Evolutionary conservation across 2,888 invertebrate genomes (phyloP).

Genomic region (Erebia ligea): DNA sequence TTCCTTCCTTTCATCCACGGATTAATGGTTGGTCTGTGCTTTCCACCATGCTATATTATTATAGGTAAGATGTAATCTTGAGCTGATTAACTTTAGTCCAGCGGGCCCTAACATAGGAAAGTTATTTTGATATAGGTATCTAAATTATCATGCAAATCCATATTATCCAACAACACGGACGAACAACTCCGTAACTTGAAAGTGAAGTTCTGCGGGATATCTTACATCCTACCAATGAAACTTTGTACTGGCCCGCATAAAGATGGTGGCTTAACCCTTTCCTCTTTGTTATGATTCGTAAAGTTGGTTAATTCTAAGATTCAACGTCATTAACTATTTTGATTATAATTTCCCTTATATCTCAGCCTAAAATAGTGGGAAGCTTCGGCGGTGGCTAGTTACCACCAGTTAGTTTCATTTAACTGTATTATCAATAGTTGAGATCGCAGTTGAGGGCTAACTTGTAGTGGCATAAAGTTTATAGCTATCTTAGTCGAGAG

Average conservation of each 20-base stretch:
- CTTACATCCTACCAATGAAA: constrained; percentile 9
- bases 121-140: neutral
- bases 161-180: neutral
- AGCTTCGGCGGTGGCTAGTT: no score
- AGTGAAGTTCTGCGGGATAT: constrained; percentile 17
- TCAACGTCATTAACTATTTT: neutral
- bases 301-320: neutral
- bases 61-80: no score
- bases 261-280: constrained; percentile 14
- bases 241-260: constrained; percentile 12
- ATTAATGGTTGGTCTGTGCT: no score
- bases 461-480: no score
- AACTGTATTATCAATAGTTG: no score
- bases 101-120: neutral
- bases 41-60: no score
- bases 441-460: no score
- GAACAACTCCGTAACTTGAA: constrained; percentile 12
- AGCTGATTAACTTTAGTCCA: neutral
- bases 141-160: neutral
- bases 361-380: no score
- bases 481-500: no score
- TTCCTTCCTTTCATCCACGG: no score
- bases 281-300: constrained; percentile 9
- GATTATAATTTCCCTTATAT: neutral
- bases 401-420: no score